A percentile compares a stretch with the other conserved stretches of the same genome.
Conservation (phyloP, 2,113 vertebrate species). For the Tachycineta bicolor region DNA sequence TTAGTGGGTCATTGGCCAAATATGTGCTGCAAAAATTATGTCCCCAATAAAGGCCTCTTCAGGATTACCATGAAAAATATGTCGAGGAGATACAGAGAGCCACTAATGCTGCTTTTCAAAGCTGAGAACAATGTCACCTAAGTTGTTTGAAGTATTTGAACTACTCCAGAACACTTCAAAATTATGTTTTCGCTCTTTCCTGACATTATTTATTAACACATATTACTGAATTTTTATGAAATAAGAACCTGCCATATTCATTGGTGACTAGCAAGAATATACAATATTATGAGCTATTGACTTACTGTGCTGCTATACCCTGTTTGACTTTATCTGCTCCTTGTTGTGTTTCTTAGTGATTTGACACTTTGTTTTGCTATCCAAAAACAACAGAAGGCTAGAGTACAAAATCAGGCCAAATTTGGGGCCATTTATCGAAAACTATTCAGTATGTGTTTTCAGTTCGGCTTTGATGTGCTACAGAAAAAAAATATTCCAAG, state of each 20-base stretch:
- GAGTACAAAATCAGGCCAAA: not conserved
- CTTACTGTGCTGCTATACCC: not conserved
- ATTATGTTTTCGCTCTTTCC: not conserved
- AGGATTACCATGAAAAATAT: not conserved
- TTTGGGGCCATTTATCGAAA: not conserved
- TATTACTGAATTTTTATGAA: not conserved
- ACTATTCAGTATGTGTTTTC: not conserved
- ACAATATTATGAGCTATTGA: not conserved
- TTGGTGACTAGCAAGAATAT: not conserved
- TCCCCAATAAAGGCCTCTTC: not conserved
- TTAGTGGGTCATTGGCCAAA: not conserved
- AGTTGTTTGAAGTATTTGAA: not conserved
- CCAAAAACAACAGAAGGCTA: slow-evolving; percentile 4
- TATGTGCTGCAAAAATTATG: not conserved
- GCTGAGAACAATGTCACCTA: not conserved
- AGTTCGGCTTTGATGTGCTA: not conserved
- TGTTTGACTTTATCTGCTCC: not conserved
- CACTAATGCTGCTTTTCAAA: not conserved
- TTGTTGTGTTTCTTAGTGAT: not conserved
- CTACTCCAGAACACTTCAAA: not conserved
- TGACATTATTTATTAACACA: not conserved
- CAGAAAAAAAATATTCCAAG: slow-evolving; percentile 48
- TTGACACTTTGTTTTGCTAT: not conserved
- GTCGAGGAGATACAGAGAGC: not conserved
- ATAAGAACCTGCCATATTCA: not conserved